Percentiles rank a stretch among this genome's conserved stretches.
Conservation (phyloP, 2,888 invertebrate genomes). For the Gonocerus acuteangulatus region DNA sequence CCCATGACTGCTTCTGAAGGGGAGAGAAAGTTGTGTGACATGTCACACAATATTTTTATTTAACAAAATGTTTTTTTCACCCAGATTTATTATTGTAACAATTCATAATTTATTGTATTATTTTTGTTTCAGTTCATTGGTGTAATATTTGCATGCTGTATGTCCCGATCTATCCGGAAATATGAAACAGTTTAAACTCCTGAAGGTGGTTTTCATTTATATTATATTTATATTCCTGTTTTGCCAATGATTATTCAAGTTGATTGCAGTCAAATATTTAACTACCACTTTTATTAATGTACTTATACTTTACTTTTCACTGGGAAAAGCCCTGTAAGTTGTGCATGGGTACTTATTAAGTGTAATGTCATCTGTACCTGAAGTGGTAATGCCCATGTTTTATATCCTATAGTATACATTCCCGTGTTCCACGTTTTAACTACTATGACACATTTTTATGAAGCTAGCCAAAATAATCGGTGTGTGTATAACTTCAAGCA, state of each 20-base stretch:
- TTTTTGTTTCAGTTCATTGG: slow-evolving; percentile 59
- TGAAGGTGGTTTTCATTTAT: not conserved
- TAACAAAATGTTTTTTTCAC: too few species aligned
- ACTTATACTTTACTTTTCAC: not conserved
- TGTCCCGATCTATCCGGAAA: slow-evolving; percentile 82
- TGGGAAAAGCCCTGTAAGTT: not conserved
- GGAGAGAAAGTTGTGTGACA: too few species aligned
- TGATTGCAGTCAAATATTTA: not conserved
- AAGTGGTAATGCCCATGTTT: not conserved
- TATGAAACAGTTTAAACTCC: slow-evolving; percentile 38
- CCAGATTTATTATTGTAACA: too few species aligned
- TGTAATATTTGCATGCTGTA: slow-evolving; percentile 83
- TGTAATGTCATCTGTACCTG: not conserved
- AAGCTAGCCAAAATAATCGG: too few species aligned
- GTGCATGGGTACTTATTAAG: not conserved
- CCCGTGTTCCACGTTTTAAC: not conserved
- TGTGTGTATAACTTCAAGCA: too few species aligned
- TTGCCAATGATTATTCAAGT: not conserved
- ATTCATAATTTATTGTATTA: too few species aligned
- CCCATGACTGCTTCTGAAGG: too few species aligned
- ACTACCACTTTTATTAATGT: not conserved
- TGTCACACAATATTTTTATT: too few species aligned
- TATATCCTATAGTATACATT: not conserved
- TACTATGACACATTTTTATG: not conserved
- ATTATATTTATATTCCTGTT: not conserved